A percentile compares a stretch with the other conserved stretches of the same genome.
Evolutionary conservation across 2,888 invertebrate genomes (phyloP).

Genomic region (Drosophila hawaiiensis): DNA sequence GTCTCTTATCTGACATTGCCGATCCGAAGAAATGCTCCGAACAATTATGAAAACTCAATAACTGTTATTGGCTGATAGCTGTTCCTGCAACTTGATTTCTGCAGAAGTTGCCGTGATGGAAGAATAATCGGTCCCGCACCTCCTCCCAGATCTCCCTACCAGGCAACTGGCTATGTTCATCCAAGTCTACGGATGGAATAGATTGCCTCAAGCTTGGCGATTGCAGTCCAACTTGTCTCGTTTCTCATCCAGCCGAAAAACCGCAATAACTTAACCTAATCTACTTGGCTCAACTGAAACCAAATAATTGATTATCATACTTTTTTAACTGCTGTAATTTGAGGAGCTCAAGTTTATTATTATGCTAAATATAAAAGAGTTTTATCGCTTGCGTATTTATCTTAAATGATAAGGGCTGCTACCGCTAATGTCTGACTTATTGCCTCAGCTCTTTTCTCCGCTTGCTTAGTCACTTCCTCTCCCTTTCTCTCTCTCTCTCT

Average conservation of each 20-base stretch:
- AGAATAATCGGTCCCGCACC: not conserved
- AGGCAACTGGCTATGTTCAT: no score
- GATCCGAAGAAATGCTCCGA: not conserved
- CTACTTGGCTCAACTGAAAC: not conserved
- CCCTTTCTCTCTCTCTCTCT: not conserved
- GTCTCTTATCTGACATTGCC: not conserved
- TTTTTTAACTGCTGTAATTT: conserved; percentile 17
- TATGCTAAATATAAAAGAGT: conserved; percentile 24
- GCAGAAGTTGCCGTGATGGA: not conserved
- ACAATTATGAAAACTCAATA: not conserved
- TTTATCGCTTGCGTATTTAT: conserved; percentile 30
- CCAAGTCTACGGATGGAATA: no score
- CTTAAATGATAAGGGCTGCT: conserved; percentile 47
- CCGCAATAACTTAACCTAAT: not conserved
- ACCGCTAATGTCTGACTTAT: conserved; percentile 6
- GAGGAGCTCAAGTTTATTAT: conserved; percentile 20
- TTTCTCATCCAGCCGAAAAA: not conserved
- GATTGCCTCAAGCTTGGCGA: no score
- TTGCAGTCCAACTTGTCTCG: no score
- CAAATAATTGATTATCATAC: conserved; percentile 8
- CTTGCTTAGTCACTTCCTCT: not conserved
- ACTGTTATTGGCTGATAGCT: not conserved
- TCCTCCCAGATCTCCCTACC: not conserved
- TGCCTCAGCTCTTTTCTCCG: not conserved
- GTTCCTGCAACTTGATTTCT: not conserved